Evolutionary conservation across 1,140 invertebrate genomes (phyloP).

Genomic region (Littorina saxatilis): DNA sequence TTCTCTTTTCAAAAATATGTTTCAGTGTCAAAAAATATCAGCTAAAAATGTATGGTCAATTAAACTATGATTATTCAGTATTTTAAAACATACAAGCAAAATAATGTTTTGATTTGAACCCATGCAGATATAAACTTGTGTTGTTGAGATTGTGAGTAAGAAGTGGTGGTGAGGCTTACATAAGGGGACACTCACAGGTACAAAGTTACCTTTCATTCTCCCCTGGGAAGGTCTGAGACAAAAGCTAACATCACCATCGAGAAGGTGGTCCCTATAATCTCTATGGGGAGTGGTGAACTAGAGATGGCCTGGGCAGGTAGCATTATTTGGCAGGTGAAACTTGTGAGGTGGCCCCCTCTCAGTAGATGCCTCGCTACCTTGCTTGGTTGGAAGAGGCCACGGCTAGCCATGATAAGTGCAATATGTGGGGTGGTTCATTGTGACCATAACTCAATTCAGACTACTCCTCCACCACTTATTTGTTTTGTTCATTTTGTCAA

Average conservation of each 20-base stretch:
- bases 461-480: too few relatives aligned
- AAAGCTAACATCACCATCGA: conserved; percentile 40
- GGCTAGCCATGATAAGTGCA: too few relatives aligned
- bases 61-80: too few relatives aligned
- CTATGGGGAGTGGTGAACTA: conserved; percentile 41
- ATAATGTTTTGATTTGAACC: background rate
- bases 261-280: conserved; percentile 44
- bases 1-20: too few relatives aligned
- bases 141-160: background rate
- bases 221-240: conserved; percentile 54
- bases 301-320: conserved; percentile 36
- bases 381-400: too few relatives aligned
- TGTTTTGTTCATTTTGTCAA: too few relatives aligned
- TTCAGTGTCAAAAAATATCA: too few relatives aligned
- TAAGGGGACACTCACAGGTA: conserved; percentile 48
- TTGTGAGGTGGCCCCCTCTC: background rate
- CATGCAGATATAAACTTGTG: background rate
- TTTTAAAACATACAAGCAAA: background rate
- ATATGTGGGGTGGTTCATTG: too few relatives aligned
- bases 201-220: conserved; percentile 11
- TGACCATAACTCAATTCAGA: too few relatives aligned
- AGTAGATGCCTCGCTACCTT: conserved; percentile 31
- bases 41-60: too few relatives aligned
- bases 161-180: conserved; percentile 47
- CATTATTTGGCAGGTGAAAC: background rate